Evolutionary conservation across 2,888 invertebrate species (phyloP).

Genomic region (Abrostola tripartita): DNA sequence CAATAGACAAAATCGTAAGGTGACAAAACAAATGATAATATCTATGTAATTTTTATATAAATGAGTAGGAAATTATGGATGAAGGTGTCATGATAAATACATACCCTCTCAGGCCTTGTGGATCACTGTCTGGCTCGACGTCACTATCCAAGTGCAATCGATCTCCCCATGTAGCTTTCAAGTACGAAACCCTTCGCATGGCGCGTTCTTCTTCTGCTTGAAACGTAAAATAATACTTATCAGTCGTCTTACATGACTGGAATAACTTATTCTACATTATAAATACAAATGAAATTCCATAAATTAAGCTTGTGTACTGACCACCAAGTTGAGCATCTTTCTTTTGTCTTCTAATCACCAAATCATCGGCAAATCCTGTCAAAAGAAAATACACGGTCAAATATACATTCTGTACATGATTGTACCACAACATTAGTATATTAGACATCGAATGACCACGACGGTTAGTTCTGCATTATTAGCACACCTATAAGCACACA

Average conservation of each 20-base stretch:
- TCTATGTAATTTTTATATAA: constrained; percentile 27
- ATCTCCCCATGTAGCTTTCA: constrained; percentile 96
- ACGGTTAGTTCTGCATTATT: constrained; percentile 78
- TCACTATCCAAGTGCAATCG: constrained; percentile 92
- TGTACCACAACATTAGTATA: constrained; percentile 62
- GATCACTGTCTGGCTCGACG: constrained; percentile 88
- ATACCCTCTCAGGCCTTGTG: constrained; percentile 90
- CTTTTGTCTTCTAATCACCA: constrained; percentile 86
- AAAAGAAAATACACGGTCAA: constrained; percentile 50
- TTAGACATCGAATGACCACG: constrained; percentile 73
- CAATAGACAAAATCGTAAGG: constrained; percentile 35
- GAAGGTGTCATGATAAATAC: constrained; percentile 36
- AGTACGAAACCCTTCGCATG: constrained; percentile 96
- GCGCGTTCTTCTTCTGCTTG: constrained; percentile 94
- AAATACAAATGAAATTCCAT: no score
- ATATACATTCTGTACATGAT: constrained; percentile 17
- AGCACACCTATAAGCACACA: constrained; percentile 85
- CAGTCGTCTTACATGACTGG: not conserved
- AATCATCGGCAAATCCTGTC: constrained; percentile 86
- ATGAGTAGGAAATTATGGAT: constrained; percentile 1
- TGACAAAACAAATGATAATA: constrained; percentile 54
- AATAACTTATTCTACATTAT: not conserved
- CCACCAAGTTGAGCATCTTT: constrained; percentile 87
- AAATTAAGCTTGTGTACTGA: constrained; percentile 57
- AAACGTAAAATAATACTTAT: constrained; percentile 62